phyloP scores from a whole-genome alignment of 2,797 vertebrate genomes.

The Hippocampus kuda region DNA sequence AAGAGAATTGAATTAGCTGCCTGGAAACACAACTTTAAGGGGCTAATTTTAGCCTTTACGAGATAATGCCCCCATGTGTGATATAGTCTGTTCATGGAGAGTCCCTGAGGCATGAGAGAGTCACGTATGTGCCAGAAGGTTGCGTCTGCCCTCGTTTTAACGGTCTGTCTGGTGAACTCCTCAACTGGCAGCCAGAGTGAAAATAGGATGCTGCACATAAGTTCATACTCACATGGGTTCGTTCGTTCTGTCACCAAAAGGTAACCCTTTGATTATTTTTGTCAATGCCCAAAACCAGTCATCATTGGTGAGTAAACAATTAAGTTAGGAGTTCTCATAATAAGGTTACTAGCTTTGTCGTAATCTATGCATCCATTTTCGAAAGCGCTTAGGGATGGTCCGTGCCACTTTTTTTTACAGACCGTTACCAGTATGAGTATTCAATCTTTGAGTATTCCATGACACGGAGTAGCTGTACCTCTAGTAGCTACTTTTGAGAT shows the following conservation, averaged over 20 bases:
- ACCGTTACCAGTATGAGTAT: too few relatives aligned
- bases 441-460: too few relatives aligned
- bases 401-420: too few relatives aligned
- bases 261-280: too few relatives aligned
- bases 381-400: too few relatives aligned
- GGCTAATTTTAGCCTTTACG: constrained; percentile 4
- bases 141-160: constrained; percentile 1
- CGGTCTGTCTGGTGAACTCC: constrained; percentile 3
- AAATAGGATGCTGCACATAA: neutral
- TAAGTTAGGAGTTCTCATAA: too few relatives aligned
- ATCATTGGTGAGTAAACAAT: too few relatives aligned
- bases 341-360: too few relatives aligned
- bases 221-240: neutral
- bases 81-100: constrained; percentile 1
- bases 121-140: constrained; percentile 1
- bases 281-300: too few relatives aligned
- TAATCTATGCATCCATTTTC: too few relatives aligned
- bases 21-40: neutral
- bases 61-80: constrained; percentile 2
- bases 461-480: too few relatives aligned
- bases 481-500: too few relatives aligned
- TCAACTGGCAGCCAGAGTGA: neutral
- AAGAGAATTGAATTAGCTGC: constrained; percentile 2
- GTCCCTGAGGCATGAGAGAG: constrained; percentile 2
- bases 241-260: neutral